A percentile compares a stretch with the other conserved stretches of the same genome.
Conservation (phyloP, 2,797 vertebrate genomes). For the Yasuhikotakia modesta region DNA sequence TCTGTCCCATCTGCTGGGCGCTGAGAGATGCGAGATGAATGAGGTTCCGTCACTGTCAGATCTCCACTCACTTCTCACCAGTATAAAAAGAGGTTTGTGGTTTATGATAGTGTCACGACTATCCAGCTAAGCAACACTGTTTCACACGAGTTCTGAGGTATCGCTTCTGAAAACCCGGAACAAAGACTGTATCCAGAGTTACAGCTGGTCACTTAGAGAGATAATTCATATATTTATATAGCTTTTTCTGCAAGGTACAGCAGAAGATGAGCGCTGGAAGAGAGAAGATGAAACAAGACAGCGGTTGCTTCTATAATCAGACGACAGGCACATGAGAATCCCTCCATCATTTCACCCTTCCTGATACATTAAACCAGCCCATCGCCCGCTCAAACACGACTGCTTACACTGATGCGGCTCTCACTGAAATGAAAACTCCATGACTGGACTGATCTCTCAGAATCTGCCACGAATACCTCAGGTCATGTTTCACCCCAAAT, state of each 20-base stretch:
- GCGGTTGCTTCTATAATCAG: slow-evolving; percentile 78
- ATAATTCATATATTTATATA: slow-evolving; percentile 42
- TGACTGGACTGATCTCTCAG: background rate
- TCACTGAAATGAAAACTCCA: no score
- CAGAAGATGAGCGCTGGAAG: slow-evolving; percentile 55
- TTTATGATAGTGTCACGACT: slow-evolving; percentile 55
- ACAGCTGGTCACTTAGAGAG: slow-evolving; percentile 68
- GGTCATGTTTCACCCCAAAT: background rate
- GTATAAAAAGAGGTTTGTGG: slow-evolving; percentile 71
- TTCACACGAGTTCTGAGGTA: slow-evolving; percentile 86
- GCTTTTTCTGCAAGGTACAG: slow-evolving; percentile 58
- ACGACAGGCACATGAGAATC: slow-evolving; percentile 81
- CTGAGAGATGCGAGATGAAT: slow-evolving; percentile 62
- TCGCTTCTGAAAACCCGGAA: slow-evolving; percentile 85
- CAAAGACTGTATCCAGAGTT: slow-evolving; percentile 78
- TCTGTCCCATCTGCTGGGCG: slow-evolving; percentile 47
- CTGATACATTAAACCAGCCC: slow-evolving; percentile 47
- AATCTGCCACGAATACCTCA: background rate
- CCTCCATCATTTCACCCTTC: slow-evolving; percentile 56
- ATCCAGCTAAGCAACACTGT: slow-evolving; percentile 77
- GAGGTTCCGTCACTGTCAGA: slow-evolving; percentile 74
- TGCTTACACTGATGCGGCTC: no score
- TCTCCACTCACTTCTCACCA: slow-evolving; percentile 68
- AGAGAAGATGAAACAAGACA: slow-evolving; percentile 62
- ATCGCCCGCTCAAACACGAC: background rate